Conservation (phyloP, 1,140 invertebrate genomes). For the Drosophila biarmipes region DNA sequence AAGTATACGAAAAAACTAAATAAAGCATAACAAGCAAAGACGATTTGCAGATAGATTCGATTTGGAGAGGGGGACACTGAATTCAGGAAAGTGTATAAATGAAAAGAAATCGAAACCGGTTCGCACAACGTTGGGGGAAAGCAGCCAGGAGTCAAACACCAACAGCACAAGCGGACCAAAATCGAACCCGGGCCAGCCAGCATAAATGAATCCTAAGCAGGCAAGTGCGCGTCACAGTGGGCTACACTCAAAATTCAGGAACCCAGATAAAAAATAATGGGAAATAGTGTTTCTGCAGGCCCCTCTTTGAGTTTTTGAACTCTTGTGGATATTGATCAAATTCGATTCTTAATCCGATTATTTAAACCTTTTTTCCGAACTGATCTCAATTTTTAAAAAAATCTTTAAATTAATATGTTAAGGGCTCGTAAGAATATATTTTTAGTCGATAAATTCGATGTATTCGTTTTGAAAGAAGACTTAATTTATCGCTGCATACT, state of each 20-base stretch:
- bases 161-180: constrained; percentile 22
- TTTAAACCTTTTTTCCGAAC: too few species aligned
- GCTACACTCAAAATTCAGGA: not conserved
- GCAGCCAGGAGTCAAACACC: constrained; percentile 39
- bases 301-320: too few species aligned
- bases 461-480: too few species aligned
- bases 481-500: too few species aligned
- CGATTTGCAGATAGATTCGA: constrained; percentile 38
- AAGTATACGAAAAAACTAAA: constrained; percentile 24
- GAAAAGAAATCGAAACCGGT: constrained; percentile 81
- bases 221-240: constrained; percentile 35
- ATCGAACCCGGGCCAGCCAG: constrained; percentile 43
- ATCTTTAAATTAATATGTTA: too few species aligned
- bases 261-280: not conserved
- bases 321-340: too few species aligned
- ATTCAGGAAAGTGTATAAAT: constrained; percentile 78
- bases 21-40: constrained; percentile 46
- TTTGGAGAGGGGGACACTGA: constrained; percentile 13
- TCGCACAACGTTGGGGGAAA: constrained; percentile 37
- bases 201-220: constrained; percentile 80
- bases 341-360: too few species aligned
- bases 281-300: too few species aligned
- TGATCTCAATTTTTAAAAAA: too few species aligned
- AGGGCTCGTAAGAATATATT: too few species aligned
- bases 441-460: too few species aligned